Evolutionary conservation across 1,140 invertebrate genomes (phyloP).

Genomic region (Melipona quadrifasciata): DNA sequence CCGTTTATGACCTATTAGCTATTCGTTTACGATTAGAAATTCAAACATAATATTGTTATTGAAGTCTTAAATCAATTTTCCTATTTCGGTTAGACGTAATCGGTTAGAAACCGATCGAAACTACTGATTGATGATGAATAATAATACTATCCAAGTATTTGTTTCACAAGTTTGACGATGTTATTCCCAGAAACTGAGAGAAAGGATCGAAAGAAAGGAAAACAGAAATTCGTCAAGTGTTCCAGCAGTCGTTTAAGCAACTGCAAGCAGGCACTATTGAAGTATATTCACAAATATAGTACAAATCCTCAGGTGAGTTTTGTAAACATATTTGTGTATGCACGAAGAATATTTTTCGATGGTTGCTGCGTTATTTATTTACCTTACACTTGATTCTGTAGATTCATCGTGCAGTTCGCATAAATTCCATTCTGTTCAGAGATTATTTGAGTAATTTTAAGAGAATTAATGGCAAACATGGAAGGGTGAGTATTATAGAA

Average conservation of each 20-base stretch:
- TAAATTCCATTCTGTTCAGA: not conserved
- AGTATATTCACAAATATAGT: conserved; percentile 15
- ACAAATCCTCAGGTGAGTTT: not conserved
- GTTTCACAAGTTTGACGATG: conserved; percentile 20
- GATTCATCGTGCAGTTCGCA: not conserved
- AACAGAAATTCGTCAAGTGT: conserved; percentile 30
- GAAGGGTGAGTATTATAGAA: not conserved
- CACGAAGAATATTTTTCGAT: not conserved
- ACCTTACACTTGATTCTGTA: not conserved
- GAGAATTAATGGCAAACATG: not conserved
- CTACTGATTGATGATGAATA: not conserved
- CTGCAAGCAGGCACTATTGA: not conserved
- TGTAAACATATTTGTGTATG: not conserved
- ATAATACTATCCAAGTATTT: not conserved
- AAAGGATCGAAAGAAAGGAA: conserved; percentile 16
- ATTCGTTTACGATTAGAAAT: not conserved
- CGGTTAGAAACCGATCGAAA: not conserved
- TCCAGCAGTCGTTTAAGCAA: not conserved
- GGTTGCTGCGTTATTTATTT: not conserved
- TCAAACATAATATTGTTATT: not conserved
- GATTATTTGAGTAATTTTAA: not conserved
- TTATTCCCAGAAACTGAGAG: conserved; percentile 22
- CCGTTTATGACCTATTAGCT: not conserved
- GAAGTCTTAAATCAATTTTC: not conserved
- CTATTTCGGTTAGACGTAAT: not conserved